Evolutionary conservation across 2,797 vertebrate genomes (phyloP).

Genomic region (Todus mexicanus): DNA sequence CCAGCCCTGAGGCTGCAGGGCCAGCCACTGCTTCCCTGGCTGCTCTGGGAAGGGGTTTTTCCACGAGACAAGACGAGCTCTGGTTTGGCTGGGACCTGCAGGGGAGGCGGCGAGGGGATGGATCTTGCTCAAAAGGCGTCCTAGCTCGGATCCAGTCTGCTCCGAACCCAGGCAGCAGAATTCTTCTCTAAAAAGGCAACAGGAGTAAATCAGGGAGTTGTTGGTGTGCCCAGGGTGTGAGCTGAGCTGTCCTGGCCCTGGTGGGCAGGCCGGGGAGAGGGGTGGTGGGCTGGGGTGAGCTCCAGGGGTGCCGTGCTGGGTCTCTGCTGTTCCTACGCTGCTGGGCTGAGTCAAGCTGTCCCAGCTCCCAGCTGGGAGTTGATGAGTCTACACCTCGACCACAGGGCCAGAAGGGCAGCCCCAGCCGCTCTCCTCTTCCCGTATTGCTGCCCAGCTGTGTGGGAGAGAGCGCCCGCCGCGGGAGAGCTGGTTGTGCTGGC

Average conservation of each 20-base stretch:
- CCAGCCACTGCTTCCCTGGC: neutral
- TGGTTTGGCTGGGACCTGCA: neutral
- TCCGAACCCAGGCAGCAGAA: neutral
- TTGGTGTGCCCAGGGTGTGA: neutral
- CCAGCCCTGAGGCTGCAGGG: neutral
- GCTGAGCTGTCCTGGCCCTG: neutral
- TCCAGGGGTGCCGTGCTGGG: neutral
- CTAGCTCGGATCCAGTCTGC: neutral
- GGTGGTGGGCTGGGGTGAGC: too few species aligned
- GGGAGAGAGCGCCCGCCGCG: accelerated
- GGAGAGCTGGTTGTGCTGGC: accelerated
- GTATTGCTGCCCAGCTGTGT: accelerated
- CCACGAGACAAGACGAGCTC: neutral
- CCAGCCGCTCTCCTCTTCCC: neutral
- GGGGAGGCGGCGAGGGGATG: accelerated
- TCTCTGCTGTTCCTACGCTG: accelerated
- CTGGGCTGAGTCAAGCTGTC: neutral
- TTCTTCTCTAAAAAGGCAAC: neutral
- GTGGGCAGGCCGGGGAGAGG: accelerated
- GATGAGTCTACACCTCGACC: accelerated
- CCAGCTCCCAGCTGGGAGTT: neutral
- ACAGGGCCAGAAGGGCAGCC: neutral
- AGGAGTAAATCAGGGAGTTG: neutral
- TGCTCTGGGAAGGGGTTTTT: neutral
- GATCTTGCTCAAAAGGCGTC: neutral